phyloP scores from a whole-genome alignment of 2,797 vertebrate genomes.

The Betta splendens region DNA sequence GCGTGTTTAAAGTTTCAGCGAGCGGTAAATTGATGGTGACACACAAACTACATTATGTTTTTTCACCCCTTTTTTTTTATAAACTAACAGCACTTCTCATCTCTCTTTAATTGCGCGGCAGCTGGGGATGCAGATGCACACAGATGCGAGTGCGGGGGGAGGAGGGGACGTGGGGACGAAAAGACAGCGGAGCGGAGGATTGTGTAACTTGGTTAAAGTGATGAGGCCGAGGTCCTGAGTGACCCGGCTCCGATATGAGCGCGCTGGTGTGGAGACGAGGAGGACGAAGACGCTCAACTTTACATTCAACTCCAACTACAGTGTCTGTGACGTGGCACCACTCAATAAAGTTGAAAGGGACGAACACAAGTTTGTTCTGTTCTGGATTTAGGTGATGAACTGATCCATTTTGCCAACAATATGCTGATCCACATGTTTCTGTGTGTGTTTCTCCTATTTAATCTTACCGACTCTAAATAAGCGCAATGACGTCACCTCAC shows the following conservation, averaged over 20 bases:
- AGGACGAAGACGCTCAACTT: slow-evolving; percentile 32
- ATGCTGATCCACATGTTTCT: too few relatives aligned
- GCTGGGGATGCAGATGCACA: slow-evolving; percentile 74
- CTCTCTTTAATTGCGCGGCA: slow-evolving; percentile 83
- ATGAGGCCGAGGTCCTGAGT: slow-evolving; percentile 65
- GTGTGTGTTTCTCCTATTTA: too few relatives aligned
- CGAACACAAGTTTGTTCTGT: not conserved
- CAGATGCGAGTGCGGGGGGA: slow-evolving; percentile 68
- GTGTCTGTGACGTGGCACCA: slow-evolving; percentile 2
- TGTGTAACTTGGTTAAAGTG: slow-evolving; percentile 76
- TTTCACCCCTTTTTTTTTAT: slow-evolving; percentile 66
- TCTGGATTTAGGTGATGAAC: not conserved
- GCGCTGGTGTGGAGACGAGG: slow-evolving; percentile 47
- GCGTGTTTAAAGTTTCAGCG: slow-evolving; percentile 84
- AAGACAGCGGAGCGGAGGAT: slow-evolving; percentile 54
- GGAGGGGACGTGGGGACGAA: slow-evolving; percentile 47
- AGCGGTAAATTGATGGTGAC: slow-evolving; percentile 88
- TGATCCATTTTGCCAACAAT: too few relatives aligned
- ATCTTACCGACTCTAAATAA: too few relatives aligned
- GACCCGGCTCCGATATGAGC: slow-evolving; percentile 50
- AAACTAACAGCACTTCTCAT: slow-evolving; percentile 83
- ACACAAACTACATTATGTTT: slow-evolving; percentile 85
- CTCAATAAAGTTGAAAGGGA: slow-evolving; percentile 27
- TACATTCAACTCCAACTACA: slow-evolving; percentile 25
- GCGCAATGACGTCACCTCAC: slow-evolving; percentile 4